phyloP scores from a whole-genome alignment of 2,113 vertebrate genomes.

The Dromaius novaehollandiae region DNA sequence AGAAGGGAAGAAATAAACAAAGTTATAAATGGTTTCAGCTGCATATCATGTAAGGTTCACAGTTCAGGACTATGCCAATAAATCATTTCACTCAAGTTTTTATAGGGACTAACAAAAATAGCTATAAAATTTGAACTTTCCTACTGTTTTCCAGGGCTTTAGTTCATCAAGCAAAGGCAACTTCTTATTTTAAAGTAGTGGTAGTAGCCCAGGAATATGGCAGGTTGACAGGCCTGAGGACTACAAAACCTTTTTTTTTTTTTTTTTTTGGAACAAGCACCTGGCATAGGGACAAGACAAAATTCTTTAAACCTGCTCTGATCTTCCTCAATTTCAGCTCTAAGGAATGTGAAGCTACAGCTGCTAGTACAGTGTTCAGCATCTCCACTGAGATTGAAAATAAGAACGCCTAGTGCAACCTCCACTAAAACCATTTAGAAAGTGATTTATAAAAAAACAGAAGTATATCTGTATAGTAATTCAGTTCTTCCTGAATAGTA shows the following conservation, averaged over 20 bases:
- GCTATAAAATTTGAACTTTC: background rate
- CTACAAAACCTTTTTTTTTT: background rate
- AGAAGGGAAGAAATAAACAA: background rate
- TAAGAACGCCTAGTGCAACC: background rate
- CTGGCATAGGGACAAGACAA: background rate
- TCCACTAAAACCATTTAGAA: background rate
- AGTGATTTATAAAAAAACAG: background rate
- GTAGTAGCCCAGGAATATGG: background rate
- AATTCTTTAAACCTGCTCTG: background rate
- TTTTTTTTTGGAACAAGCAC: background rate
- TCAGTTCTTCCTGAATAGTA: background rate
- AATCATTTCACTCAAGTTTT: background rate
- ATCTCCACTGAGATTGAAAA: background rate
- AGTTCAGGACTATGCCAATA: background rate
- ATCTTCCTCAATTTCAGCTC: background rate
- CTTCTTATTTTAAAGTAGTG: background rate
- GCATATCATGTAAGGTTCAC: background rate
- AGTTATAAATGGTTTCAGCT: background rate
- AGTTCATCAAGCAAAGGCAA: background rate
- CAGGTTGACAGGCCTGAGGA: background rate
- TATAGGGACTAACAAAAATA: background rate
- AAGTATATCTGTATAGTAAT: background rate
- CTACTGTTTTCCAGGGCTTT: background rate
- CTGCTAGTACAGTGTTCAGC: background rate
- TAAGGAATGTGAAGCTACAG: background rate